Base-by-base conservation (phyloP, 2,113 vertebrate species). In the Lycaon pictus region DNA sequence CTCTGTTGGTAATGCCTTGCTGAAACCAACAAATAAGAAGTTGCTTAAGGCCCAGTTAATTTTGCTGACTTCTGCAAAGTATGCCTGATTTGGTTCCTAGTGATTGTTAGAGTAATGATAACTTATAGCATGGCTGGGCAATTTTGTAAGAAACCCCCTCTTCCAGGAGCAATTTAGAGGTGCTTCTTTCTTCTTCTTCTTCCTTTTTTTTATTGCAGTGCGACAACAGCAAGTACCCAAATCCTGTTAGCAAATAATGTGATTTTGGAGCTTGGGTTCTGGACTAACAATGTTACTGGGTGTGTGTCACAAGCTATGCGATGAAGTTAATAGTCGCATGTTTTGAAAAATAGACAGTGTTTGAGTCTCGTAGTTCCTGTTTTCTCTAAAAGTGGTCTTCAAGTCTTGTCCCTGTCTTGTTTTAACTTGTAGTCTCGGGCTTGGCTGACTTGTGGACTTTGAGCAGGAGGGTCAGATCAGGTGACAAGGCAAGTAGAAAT, bases 201-300 rank as follows among this genome's bases (percentile, higher is more conserved):
- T 22, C 7, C 29, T 11, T 97, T 96, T 98, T 98, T 97, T 98
- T 96, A 98, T 97, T 96, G 92, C 95, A 87, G 83, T 71, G 96
- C 96, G 89, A 97, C 95, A 98, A 98, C 86, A 98, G 72, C 86
- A 90, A 80, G 97, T 98, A 97, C 96, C 95, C 96, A 98, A 98
- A 99, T 98, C 97, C 92, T 97, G 92, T 98, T 98, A 98, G 97
- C 69, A 97, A 98, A 98, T 98, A 99, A 98, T 98, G 97, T 96
- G 82, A 98, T 98, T 98, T 98, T 95, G 82, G 81, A 91, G 88
- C 81, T 86, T 80, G 85, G 37, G n/a, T 93, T 94, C 87, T 74
- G 65, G 72, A 77, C 69, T 97, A 92, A 96, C 58, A 17, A 35
- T 53, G 71, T 96, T 86, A 96, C 3, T 3, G 62, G 55, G 65